phyloP scores from a whole-genome alignment of 2,113 vertebrate species.

The Melospiza melodia region DNA sequence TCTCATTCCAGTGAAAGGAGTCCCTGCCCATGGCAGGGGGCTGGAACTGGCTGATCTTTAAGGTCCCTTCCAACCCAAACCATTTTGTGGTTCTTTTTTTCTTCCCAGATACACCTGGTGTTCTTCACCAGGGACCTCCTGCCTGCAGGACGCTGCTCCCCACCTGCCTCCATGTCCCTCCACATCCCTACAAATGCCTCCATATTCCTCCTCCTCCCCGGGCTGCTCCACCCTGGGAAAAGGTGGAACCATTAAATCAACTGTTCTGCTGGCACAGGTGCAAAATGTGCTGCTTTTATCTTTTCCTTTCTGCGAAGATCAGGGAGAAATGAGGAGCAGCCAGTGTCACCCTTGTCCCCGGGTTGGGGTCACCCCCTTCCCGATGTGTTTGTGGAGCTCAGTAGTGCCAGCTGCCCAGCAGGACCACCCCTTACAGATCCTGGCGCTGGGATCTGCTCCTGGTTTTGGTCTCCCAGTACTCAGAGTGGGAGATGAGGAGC shows the following conservation, averaged over 20 bases:
- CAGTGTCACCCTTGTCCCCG: neutral
- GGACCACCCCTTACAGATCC: neutral
- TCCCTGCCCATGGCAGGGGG: neutral
- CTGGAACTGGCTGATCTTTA: neutral
- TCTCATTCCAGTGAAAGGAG: neutral
- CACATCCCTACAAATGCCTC: neutral
- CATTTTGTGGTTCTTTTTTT: neutral
- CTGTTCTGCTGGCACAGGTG: neutral
- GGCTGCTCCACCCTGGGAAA: neutral
- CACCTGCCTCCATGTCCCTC: neutral
- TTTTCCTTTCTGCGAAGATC: neutral
- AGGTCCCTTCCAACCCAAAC: neutral
- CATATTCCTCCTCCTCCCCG: neutral
- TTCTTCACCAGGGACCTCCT: neutral
- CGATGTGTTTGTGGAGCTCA: neutral
- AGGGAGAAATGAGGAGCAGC: neutral
- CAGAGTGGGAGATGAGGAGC: neutral
- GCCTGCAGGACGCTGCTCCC: neutral
- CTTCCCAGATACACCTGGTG: neutral
- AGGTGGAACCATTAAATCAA: neutral
- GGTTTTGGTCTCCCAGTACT: neutral
- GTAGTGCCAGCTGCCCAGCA: neutral
- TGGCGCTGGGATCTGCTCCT: neutral
- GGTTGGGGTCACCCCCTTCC: neutral
- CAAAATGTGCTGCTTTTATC: neutral